Percentiles rank a stretch among this genome's conserved stretches.
Evolutionary conservation across 1,140 invertebrate genomes (phyloP).

Genomic region (Carcinoscorpius rotundicauda): DNA sequence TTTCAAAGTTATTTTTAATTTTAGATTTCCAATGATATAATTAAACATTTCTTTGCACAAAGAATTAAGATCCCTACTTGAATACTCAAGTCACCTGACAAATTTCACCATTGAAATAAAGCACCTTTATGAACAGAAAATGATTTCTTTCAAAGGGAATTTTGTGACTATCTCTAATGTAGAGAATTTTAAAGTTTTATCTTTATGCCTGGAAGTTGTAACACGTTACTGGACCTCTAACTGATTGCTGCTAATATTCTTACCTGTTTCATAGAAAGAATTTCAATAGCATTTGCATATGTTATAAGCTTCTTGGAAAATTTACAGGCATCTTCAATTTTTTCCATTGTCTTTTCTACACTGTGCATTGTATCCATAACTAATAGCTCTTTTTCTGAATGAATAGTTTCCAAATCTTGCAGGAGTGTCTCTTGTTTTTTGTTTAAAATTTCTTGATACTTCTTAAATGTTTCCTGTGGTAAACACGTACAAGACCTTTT

Average conservation of each 20-base stretch:
- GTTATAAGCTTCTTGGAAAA: slow-evolving; percentile 64
- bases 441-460: slow-evolving; percentile 66
- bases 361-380: slow-evolving; percentile 73
- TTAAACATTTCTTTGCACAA: too few species aligned
- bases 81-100: too few species aligned
- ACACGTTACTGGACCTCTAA: too few species aligned
- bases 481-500: not conserved
- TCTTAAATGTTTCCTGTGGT: slow-evolving; percentile 52
- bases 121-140: too few species aligned
- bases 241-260: not conserved
- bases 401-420: slow-evolving; percentile 60
- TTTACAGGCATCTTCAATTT: slow-evolving; percentile 68
- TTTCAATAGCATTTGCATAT: slow-evolving; percentile 66
- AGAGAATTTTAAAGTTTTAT: too few species aligned
- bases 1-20: too few species aligned
- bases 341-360: slow-evolving; percentile 62
- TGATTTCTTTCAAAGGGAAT: too few species aligned
- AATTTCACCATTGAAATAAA: too few species aligned
- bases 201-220: too few species aligned
- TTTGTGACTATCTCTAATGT: too few species aligned
- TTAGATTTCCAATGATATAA: too few species aligned
- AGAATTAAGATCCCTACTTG: too few species aligned
- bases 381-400: slow-evolving; percentile 68
- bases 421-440: slow-evolving; percentile 58
- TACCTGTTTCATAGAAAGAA: slow-evolving; percentile 55